These are phyloP conservation scores for Calliscelio sp. DNA, from an alignment of 2,888 invertebrate genomes.

Conservation along the genomic window DNA sequence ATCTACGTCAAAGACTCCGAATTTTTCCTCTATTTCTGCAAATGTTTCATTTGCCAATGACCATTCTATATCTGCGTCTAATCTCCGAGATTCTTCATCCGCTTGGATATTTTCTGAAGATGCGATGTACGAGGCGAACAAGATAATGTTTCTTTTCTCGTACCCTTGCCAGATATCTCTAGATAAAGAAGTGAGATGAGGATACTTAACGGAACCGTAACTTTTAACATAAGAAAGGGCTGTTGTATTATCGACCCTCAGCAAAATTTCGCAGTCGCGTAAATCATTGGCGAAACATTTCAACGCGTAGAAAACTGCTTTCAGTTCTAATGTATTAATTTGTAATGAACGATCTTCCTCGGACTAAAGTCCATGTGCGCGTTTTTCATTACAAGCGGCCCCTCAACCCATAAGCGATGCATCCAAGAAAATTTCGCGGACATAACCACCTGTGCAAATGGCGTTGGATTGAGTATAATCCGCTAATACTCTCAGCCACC, in stretches of 20 bases:
- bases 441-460: neutral
- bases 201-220: constrained; percentile 9
- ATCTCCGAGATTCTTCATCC: constrained; percentile 6
- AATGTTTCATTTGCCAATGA: neutral
- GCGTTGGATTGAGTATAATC: neutral
- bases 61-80: constrained; percentile 7
- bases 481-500: neutral
- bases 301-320: neutral
- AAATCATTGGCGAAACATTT: neutral
- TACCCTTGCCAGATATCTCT: neutral
- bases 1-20: constrained; percentile 15
- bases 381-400: neutral
- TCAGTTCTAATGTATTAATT: neutral
- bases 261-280: constrained; percentile 34
- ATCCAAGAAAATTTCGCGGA: neutral
- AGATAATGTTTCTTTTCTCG: neutral
- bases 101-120: neutral
- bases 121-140: constrained; percentile 7
- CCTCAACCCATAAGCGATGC: constrained; percentile 5
- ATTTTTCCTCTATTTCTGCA: neutral
- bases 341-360: neutral
- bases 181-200: neutral
- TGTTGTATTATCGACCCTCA: constrained; percentile 49
- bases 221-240: constrained; percentile 9
- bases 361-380: neutral